Evolutionary conservation across 1,140 invertebrate species (phyloP), one percentile per base, ranked within the genome.

Genomic region (Orchestia grillus): DNA sequence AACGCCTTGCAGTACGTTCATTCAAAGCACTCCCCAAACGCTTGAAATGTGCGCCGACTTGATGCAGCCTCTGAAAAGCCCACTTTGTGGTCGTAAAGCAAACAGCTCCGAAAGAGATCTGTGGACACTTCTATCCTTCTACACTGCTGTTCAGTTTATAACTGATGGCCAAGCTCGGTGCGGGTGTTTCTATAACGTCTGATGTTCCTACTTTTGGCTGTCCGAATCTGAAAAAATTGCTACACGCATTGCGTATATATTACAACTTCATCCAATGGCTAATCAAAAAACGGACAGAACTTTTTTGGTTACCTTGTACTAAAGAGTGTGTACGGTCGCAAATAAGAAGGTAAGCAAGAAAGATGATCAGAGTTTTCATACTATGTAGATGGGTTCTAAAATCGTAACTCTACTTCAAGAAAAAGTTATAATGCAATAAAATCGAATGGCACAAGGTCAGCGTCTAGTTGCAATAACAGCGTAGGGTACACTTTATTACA

Each of bases 261-360:
- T 91, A 42, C 88, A 91, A 43, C 88, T 41, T 91, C 88, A 91
- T 91, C 42, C 44, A 91, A 91, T 91, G 44, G 41, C 41, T 91
- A 42, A 91, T 91, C 88, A 91, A 91, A 91, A 91, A 43, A 91
- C 88, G 4, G 88, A 91, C 88, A 91, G 44, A 91, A 91, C 88
- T 91, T 43, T 91, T 42, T 91, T 91, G 88, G 88, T 91, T 91
- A 91, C 88, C 88, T 91, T 44, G 28, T 91, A 92, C n/a, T n/a
- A n/a, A n/a, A n/a, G n/a, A n/a, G n/a, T n/a, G n/a, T n/a, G n/a
- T n/a, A n/a, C n/a, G n/a, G n/a, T n/a, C n/a, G n/a, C n/a, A n/a
- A n/a, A n/a, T n/a, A n/a, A n/a, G n/a, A n/a, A n/a, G n/a, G n/a
- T n/a, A n/a, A n/a, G n/a, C n/a, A n/a, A n/a, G n/a, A n/a, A n/a